Percentiles rank a stretch among this genome's conserved stretches.
phyloP scores from a whole-genome alignment of 2,797 vertebrate species.

The Prionace glauca region DNA sequence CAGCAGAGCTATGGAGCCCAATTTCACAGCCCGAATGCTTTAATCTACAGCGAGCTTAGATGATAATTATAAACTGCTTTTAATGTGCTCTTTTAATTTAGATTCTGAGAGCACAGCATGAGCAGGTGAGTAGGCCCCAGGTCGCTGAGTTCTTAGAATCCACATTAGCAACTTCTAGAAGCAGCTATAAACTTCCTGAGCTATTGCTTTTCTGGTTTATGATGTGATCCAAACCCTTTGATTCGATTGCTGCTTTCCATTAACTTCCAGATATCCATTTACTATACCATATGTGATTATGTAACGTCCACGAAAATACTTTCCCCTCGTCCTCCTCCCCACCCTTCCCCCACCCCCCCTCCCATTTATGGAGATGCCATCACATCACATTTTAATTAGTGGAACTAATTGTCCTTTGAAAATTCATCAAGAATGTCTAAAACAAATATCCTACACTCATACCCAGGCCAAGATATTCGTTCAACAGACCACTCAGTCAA shows the following conservation, averaged over 20 bases:
- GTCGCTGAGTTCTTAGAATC: neutral
- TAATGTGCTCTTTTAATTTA: neutral
- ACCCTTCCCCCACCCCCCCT: too few species aligned
- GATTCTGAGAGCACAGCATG: neutral
- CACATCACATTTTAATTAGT: neutral
- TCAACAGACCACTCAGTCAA: neutral
- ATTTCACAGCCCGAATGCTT: neutral
- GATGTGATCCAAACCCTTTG: neutral
- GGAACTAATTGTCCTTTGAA: neutral
- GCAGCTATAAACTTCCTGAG: slow-evolving; percentile 10
- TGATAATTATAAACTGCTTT: neutral
- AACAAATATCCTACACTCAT: neutral
- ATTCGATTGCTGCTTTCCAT: slow-evolving; percentile 12
- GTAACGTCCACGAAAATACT: neutral
- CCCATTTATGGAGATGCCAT: neutral
- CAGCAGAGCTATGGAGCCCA: neutral
- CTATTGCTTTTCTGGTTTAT: neutral
- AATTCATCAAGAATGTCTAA: neutral
- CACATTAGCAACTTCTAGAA: neutral
- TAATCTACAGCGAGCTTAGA: neutral
- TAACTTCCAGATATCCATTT: neutral
- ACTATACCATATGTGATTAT: neutral
- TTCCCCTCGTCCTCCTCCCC: too few species aligned
- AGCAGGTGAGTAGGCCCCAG: neutral
- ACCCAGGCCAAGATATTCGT: neutral